Evolutionary conservation across 2,113 vertebrate genomes (phyloP).

Genomic region (Scomber scombrus): DNA sequence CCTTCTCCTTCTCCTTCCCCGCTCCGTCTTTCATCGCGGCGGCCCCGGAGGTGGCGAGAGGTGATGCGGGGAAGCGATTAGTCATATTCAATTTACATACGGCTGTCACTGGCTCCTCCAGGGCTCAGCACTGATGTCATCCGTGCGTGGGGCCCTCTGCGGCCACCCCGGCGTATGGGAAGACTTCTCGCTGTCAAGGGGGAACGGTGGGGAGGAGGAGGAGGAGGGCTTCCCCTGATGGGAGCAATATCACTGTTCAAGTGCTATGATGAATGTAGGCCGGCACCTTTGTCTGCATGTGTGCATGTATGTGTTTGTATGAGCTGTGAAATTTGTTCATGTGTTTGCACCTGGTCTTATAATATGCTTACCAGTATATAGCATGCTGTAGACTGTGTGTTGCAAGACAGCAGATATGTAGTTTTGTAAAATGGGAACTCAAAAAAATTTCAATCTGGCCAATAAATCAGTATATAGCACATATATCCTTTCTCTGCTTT

Average conservation of each 20-base stretch:
- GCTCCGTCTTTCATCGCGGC: slow-evolving; percentile 75
- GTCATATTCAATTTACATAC: slow-evolving; percentile 87
- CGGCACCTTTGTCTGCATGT: slow-evolving; percentile 40
- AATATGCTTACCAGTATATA: too few relatives aligned
- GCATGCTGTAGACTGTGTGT: too few relatives aligned
- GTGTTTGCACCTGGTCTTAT: slow-evolving; percentile 6
- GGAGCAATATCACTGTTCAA: slow-evolving; percentile 44
- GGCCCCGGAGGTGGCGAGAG: slow-evolving; percentile 73
- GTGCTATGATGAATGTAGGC: slow-evolving; percentile 65
- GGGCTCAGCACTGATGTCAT: slow-evolving; percentile 81
- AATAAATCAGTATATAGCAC: too few relatives aligned
- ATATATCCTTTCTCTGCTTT: too few relatives aligned
- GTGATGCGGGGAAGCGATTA: slow-evolving; percentile 81
- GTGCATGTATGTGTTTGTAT: slow-evolving; percentile 22
- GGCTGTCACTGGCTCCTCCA: slow-evolving; percentile 77
- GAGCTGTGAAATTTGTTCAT: slow-evolving; percentile 36
- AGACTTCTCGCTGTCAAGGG: slow-evolving; percentile 58
- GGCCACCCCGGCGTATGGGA: slow-evolving; percentile 73
- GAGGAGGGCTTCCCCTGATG: slow-evolving; percentile 5
- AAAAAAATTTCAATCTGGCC: too few relatives aligned
- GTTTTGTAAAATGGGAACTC: too few relatives aligned
- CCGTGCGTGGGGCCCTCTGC: slow-evolving; percentile 63
- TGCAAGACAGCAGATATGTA: not conserved
- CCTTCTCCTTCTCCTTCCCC: slow-evolving; percentile 18
- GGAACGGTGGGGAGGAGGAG: not conserved